A percentile compares a stretch with the other conserved stretches of the same genome.
phyloP scores from a whole-genome alignment of 2,888 invertebrate species.

The Apodemia hepburni region DNA sequence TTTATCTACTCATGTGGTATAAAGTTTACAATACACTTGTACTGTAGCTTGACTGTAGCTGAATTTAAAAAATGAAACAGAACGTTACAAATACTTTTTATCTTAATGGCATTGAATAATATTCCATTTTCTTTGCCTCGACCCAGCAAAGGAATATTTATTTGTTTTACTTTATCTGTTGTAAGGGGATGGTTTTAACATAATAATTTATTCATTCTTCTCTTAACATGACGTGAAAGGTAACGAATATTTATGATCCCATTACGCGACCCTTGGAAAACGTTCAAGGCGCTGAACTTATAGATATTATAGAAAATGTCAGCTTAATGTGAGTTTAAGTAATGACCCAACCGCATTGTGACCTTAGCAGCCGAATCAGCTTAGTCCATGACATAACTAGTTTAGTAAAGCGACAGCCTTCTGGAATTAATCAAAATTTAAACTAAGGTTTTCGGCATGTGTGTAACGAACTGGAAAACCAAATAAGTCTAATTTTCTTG shows the following conservation, averaged over 20 bases:
- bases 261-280: conserved; percentile 9
- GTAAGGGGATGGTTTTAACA: background rate
- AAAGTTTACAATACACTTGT: no score
- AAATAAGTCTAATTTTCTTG: conserved; percentile 15
- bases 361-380: conserved; percentile 5
- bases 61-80: no score
- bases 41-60: no score
- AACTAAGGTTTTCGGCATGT: background rate
- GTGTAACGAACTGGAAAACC: background rate
- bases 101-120: background rate
- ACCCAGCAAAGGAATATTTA: background rate
- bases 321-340: conserved; percentile 12
- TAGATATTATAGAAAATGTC: conserved; percentile 8
- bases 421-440: conserved; percentile 10
- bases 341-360: conserved; percentile 5
- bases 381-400: conserved; percentile 12
- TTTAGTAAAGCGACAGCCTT: conserved; percentile 8
- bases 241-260: conserved; percentile 15
- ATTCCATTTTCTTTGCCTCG: background rate
- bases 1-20: no score
- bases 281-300: conserved; percentile 2
- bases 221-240: conserved; percentile 12
- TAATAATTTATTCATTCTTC: conserved; percentile 6
- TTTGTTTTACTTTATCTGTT: background rate
- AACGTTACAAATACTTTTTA: no score